Evolutionary conservation across 2,888 invertebrate species (phyloP).

Genomic region (Acrocyrtus sp.): DNA sequence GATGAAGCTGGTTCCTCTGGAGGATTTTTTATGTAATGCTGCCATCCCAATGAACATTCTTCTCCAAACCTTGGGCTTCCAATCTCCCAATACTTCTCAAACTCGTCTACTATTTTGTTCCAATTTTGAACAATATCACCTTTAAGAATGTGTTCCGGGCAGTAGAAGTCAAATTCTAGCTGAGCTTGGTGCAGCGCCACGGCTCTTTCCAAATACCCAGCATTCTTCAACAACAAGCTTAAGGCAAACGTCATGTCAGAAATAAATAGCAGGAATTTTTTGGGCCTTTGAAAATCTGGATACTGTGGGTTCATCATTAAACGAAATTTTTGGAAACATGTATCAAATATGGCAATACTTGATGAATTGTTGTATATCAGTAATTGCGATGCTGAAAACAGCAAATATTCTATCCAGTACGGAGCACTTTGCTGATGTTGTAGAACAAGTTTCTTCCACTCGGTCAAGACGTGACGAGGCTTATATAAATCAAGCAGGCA

Average conservation of each 20-base stretch:
- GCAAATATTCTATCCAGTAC: slow-evolving; percentile 59
- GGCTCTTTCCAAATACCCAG: slow-evolving; percentile 57
- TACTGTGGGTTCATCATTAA: slow-evolving; percentile 58
- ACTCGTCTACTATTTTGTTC: slow-evolving; percentile 33
- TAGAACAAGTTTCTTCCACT: slow-evolving; percentile 59
- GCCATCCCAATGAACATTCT: slow-evolving; percentile 53
- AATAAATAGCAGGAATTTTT: slow-evolving; percentile 55
- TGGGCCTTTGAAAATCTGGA: slow-evolving; percentile 60
- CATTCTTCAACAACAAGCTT: slow-evolving; percentile 49
- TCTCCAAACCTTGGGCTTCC: slow-evolving; percentile 60
- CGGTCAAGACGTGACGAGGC: slow-evolving; percentile 51
- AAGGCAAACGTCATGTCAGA: slow-evolving; percentile 53
- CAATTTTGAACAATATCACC: slow-evolving; percentile 33
- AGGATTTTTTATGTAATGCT: slow-evolving; percentile 8
- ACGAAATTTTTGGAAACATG: slow-evolving; percentile 58
- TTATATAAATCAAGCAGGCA: slow-evolving; percentile 56
- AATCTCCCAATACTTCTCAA: slow-evolving; percentile 60
- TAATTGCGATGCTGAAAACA: slow-evolving; percentile 55
- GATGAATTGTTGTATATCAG: slow-evolving; percentile 48
- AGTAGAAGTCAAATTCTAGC: slow-evolving; percentile 59
- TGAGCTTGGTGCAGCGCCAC: slow-evolving; percentile 59
- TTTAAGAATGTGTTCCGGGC: slow-evolving; percentile 39
- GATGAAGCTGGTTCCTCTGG: not conserved
- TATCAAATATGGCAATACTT: slow-evolving; percentile 42
- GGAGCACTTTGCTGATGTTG: slow-evolving; percentile 52